A percentile compares a stretch with the other conserved stretches of the same genome.
These are phyloP conservation scores for Styela clava DNA, from an alignment of 23 tunicate genomes.

Conservation along the genomic window DNA sequence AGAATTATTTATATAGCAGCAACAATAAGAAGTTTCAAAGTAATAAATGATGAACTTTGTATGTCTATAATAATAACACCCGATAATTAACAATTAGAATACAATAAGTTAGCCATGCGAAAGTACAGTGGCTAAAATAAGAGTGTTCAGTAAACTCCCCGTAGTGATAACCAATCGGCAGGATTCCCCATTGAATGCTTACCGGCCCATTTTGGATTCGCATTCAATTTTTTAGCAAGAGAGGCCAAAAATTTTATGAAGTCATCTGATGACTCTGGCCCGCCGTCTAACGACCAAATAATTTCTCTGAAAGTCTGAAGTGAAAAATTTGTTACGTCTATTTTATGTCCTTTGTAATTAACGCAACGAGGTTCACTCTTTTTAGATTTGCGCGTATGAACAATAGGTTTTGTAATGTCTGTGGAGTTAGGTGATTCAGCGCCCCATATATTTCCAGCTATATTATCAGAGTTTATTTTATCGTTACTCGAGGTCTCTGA, in stretches of 20 bases:
- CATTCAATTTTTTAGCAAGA: constrained; percentile 41
- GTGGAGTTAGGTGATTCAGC: neutral
- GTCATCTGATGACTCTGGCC: constrained; percentile 40
- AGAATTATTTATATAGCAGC: no score
- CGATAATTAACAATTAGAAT: no score
- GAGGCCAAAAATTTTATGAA: constrained; percentile 61
- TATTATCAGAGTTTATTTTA: neutral
- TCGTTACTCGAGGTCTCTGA: neutral
- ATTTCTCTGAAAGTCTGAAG: constrained; percentile 62
- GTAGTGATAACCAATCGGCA: constrained; percentile 59
- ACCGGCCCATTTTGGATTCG: constrained; percentile 44
- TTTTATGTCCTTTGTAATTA: constrained; percentile 49
- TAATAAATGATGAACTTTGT: no score
- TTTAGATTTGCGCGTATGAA: neutral
- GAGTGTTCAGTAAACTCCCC: constrained; percentile 55
- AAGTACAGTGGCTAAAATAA: no score
- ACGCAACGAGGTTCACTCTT: constrained; percentile 19
- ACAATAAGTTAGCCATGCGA: no score
- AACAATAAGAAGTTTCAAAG: no score
- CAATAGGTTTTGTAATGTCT: constrained; percentile 1
- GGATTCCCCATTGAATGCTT: constrained; percentile 63
- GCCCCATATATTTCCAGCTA: neutral
- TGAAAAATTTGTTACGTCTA: constrained; percentile 62
- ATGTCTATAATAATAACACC: no score
- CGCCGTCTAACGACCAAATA: constrained; percentile 67